A percentile compares a stretch with the other conserved stretches of the same genome.
Conservation (phyloP, 2,113 vertebrate genomes). For the Ariopsis seemanni region DNA sequence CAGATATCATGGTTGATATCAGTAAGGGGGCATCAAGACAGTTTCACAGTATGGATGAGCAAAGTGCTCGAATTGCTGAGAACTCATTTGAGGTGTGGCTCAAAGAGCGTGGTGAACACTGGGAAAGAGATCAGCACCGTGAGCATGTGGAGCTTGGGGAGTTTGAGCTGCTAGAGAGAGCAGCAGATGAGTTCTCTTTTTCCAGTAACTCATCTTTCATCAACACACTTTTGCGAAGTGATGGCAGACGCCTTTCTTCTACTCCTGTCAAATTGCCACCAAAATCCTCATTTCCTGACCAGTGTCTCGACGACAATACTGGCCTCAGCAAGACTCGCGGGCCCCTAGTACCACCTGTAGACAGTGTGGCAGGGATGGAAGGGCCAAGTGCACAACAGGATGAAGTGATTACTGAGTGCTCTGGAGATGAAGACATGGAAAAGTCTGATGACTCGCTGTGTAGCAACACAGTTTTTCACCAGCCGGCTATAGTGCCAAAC, state of each 20-base stretch:
- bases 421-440: conserved; percentile 27
- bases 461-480: conserved; percentile 56
- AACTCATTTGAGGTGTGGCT: conserved; percentile 84
- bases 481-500: conserved; percentile 1
- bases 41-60: neutral
- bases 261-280: conserved; percentile 83
- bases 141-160: conserved; percentile 90
- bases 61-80: conserved; percentile 47
- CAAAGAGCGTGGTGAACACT: conserved; percentile 79
- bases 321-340: neutral
- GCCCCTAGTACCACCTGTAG: neutral
- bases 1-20: neutral
- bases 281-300: conserved; percentile 14
- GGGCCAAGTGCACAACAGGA: neutral
- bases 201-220: conserved; percentile 96
- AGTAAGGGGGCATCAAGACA: neutral
- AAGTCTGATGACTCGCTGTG: conserved; percentile 53
- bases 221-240: conserved; percentile 39
- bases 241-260: conserved; percentile 81
- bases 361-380: neutral
- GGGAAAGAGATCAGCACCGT: conserved; percentile 80
- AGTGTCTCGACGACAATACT: neutral
- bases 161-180: conserved; percentile 92
- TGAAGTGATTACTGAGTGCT: neutral
- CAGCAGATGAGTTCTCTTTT: conserved; percentile 93